Evolutionary conservation across 2,113 vertebrate genomes (phyloP).

Genomic region (Monopterus albus): DNA sequence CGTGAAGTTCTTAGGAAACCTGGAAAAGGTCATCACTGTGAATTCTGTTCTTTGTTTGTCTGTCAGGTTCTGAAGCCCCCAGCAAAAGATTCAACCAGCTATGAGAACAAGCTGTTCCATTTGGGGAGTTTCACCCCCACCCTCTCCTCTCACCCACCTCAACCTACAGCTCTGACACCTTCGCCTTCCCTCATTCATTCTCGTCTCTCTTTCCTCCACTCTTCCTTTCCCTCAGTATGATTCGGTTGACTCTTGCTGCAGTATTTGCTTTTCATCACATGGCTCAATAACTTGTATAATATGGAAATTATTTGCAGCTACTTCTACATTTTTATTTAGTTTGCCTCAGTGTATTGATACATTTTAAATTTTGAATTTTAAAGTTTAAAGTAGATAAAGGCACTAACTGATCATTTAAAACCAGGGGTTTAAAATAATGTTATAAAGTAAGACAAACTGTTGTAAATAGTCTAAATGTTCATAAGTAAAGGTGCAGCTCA

Average conservation of each 20-base stretch:
- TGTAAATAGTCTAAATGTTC: too few species aligned
- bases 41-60: constrained; percentile 44
- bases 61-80: constrained; percentile 49
- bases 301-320: constrained; percentile 33
- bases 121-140: too few species aligned
- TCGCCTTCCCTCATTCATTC: neutral
- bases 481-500: too few species aligned
- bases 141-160: neutral
- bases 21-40: constrained; percentile 32
- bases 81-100: constrained; percentile 59
- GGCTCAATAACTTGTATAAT: constrained; percentile 46
- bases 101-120: constrained; percentile 31
- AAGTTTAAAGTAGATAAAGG: neutral
- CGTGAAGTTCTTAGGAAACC: constrained; percentile 16
- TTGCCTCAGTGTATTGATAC: too few species aligned
- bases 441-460: too few species aligned
- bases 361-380: too few species aligned
- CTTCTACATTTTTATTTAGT: constrained; percentile 22
- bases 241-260: constrained; percentile 25
- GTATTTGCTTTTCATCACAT: constrained; percentile 51
- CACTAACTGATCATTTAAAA: neutral
- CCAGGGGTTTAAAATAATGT: too few species aligned
- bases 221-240: too few species aligned
- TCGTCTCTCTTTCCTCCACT: neutral
- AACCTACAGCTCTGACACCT: neutral